Conservation (phyloP, 1,140 invertebrate genomes). For the Anthonomus grandis region DNA sequence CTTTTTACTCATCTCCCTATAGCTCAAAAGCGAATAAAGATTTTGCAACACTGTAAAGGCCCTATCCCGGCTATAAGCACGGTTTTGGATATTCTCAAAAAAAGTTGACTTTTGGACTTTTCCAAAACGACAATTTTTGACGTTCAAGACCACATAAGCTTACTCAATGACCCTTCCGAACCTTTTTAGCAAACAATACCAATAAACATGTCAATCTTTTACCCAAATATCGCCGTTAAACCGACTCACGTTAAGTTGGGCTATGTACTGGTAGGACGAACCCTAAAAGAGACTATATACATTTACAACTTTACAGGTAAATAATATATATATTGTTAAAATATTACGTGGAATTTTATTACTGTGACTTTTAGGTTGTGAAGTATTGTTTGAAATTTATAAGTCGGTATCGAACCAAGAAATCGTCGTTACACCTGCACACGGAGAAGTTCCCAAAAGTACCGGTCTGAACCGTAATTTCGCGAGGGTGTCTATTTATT, state of each 20-base stretch:
- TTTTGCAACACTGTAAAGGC: too few relatives aligned
- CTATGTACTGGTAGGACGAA: conserved; percentile 23
- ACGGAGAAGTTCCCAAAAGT: conserved; percentile 20
- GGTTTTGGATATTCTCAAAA: too few relatives aligned
- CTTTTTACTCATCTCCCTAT: too few relatives aligned
- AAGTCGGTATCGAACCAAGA: conserved; percentile 18
- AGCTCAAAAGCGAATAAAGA: too few relatives aligned
- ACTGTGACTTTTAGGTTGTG: conserved; percentile 17
- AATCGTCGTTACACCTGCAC: conserved; percentile 20
- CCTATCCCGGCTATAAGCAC: too few relatives aligned
- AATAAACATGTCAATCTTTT: conserved; percentile 24
- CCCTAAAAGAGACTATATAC: conserved; percentile 20
- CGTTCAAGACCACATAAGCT: too few relatives aligned
- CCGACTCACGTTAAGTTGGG: conserved; percentile 27
- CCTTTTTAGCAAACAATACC: conserved; percentile 25
- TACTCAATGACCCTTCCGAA: too few relatives aligned
- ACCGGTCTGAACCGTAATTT: conserved; percentile 17
- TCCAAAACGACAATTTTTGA: too few relatives aligned
- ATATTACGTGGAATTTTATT: not conserved
- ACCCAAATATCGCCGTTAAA: conserved; percentile 27
- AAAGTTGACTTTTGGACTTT: too few relatives aligned
- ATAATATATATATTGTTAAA: not conserved
- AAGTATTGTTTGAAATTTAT: conserved; percentile 28
- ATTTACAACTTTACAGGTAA: conserved; percentile 32
- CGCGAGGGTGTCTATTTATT: conserved; percentile 26